Evolutionary conservation across 2,113 vertebrate genomes (phyloP), one percentile per base, ranked within the genome.

Genomic region (Centrocercus urophasianus): DNA sequence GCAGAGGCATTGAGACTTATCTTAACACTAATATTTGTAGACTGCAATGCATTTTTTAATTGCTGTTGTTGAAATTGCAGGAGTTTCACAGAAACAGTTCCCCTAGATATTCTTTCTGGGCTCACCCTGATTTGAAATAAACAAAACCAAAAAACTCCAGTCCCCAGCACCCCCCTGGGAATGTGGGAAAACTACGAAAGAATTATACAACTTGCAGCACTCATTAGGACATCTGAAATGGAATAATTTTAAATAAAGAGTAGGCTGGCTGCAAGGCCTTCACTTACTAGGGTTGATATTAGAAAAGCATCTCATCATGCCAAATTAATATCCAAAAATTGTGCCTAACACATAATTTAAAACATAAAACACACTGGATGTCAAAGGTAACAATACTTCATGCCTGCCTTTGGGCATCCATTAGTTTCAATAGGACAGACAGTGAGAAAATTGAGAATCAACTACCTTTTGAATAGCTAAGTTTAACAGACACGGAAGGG

Each of bases 171-270:
- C 94, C 89, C 83, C 88, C 90, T 75, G 87, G 82, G 67, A 96
- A 95, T 2, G 2, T 52, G 83, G 25, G 64, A 80, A 88, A 75
- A 96, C 96, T 96, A 66, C 66, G 52, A 96, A 96, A 95, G 86
- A 94, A 95, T 88, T 93, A 90, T 72, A 93, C 81, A 95, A 96
- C 95, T 96, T 50, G 80, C 48, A 90, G 85, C 87, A 94, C 85
- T 95, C 93, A 96, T 93, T 93, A 96, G 93, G 82, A 94, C 64
- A 93, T 96, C 93, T 92, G 93, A 93, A 95, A 95, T 90, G 88
- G 95, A 95, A 92, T 70, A 97, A 96, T 96, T 96, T 86, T 86
- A 96, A 88, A 96, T 90, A 96, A 95, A 96, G 83, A 96, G 86
- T 67, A 94, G 90, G 92, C 43, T 95, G 83, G 89, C 95, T 95